Evolutionary conservation across 2,888 invertebrate genomes (phyloP).

Genomic region (Galerucella pusilla): DNA sequence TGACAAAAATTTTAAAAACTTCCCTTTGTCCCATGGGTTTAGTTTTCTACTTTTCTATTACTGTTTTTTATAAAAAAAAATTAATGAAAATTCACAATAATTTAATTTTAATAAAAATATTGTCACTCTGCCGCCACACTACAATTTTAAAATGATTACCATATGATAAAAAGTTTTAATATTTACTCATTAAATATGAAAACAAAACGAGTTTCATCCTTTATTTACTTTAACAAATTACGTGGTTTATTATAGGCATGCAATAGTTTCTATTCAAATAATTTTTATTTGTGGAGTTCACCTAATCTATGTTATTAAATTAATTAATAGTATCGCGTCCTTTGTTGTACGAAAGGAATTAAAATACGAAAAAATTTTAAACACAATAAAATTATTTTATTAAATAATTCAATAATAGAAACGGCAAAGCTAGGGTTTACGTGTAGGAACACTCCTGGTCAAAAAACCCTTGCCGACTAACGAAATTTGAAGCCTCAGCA

Average conservation of each 20-base stretch:
- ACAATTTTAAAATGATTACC: conserved; percentile 48
- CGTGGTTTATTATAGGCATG: conserved; percentile 42
- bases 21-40: too few species aligned
- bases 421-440: too few species aligned
- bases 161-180: conserved; percentile 44
- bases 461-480: too few species aligned
- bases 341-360: conserved; percentile 6
- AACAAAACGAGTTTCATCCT: conserved; percentile 45
- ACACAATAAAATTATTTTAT: not conserved
- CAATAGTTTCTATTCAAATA: conserved; percentile 44
- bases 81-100: not conserved
- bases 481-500: too few species aligned
- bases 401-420: too few species aligned
- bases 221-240: conserved; percentile 46
- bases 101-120: not conserved
- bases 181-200: conserved; percentile 45
- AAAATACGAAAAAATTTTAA: not conserved
- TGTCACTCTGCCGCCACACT: conserved; percentile 2
- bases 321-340: conserved; percentile 35
- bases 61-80: not conserved
- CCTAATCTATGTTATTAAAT: conserved; percentile 44
- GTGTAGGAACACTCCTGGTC: too few species aligned
- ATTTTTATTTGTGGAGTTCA: conserved; percentile 43
- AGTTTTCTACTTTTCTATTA: not conserved
- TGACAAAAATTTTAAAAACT: too few species aligned